Percentiles rank a stretch among this genome's conserved stretches.
phyloP scores from a whole-genome alignment of 30 jellyfish, hydroid and myxozoan species.

The Hydractinia symbiolongicarpus region DNA sequence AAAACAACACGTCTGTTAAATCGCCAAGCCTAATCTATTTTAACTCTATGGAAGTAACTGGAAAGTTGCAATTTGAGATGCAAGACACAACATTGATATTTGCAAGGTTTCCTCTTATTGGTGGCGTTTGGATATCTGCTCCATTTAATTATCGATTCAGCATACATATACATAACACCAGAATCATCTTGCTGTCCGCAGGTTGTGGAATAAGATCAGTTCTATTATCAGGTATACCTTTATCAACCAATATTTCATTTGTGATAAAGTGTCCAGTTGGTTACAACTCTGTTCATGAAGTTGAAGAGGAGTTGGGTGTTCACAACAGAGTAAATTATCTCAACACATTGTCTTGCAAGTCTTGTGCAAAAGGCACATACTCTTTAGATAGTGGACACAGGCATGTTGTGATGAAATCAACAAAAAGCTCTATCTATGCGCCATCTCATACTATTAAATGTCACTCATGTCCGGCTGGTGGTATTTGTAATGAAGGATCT shows the following conservation, averaged over 20 bases:
- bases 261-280: not conserved
- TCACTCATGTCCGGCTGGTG: constrained; percentile 5
- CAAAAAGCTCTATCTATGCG: not conserved
- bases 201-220: not conserved
- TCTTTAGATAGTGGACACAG: not conserved
- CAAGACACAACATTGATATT: not conserved
- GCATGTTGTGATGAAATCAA: not conserved
- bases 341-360: not conserved
- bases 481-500: not conserved
- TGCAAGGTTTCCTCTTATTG: not conserved
- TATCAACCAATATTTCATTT: not conserved
- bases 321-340: not conserved
- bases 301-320: not conserved
- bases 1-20: not conserved
- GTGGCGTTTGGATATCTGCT: constrained; percentile 1
- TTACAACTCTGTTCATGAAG: not conserved
- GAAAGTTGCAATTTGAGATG: not conserved
- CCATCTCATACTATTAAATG: not conserved
- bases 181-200: not conserved
- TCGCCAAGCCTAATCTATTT: not conserved
- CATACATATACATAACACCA: not conserved
- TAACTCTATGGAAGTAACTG: not conserved
- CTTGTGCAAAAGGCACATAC: not conserved
- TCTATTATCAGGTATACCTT: not conserved
- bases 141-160: not conserved